Evolutionary conservation across 1,140 invertebrate species (phyloP).

Genomic region (Conus betulinus): DNA sequence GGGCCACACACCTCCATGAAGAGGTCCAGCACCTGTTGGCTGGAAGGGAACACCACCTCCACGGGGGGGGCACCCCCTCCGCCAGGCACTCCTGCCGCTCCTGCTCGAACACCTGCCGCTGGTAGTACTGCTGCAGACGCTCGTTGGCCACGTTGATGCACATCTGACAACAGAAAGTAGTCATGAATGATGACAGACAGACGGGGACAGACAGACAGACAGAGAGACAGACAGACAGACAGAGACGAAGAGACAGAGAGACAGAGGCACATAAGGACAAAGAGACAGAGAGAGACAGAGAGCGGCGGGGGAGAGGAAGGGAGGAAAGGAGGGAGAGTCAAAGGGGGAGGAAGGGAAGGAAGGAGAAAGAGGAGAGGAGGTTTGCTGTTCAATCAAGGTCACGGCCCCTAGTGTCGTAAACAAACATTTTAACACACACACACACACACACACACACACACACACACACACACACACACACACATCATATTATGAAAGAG

Average conservation of each 20-base stretch:
- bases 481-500: too few relatives aligned
- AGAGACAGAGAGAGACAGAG: not conserved
- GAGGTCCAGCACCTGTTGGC: conserved; percentile 75
- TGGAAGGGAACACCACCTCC: conserved; percentile 85
- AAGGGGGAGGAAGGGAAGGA: too few relatives aligned
- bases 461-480: too few relatives aligned
- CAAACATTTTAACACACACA: too few relatives aligned
- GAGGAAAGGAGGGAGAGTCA: too few relatives aligned
- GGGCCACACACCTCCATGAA: conserved; percentile 64
- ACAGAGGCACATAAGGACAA: not conserved
- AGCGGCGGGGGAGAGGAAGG: too few relatives aligned
- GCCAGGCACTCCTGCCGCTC: conserved; percentile 86
- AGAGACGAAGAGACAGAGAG: not conserved
- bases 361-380: too few relatives aligned
- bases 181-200: conserved; percentile 87
- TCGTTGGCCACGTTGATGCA: conserved; percentile 67
- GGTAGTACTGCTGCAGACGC: conserved; percentile 85
- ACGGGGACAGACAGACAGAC: conserved; percentile 60
- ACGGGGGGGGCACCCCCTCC: conserved; percentile 83
- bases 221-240: not conserved
- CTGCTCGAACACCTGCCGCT: conserved; percentile 89
- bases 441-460: too few relatives aligned
- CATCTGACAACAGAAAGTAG: conserved; percentile 84
- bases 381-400: too few relatives aligned
- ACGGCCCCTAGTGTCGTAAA: too few relatives aligned